These are phyloP conservation scores for Lonchura striata DNA, from an alignment of 2,113 vertebrate genomes.

Conservation along the genomic window DNA sequence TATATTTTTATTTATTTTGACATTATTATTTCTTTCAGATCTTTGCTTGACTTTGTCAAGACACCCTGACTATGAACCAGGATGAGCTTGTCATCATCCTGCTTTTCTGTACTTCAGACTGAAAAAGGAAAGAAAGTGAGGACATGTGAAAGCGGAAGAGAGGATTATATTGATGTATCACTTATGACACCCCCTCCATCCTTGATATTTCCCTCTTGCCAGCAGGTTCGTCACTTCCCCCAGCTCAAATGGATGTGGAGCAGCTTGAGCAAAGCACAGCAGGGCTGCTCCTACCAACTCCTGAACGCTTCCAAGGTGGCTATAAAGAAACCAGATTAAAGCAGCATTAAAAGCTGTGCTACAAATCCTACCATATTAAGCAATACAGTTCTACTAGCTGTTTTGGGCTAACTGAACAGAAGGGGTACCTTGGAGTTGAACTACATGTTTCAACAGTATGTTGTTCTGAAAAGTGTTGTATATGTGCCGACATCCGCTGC, in stretches of 20 bases:
- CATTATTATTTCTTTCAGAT: background rate
- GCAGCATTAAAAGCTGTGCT: conserved; percentile 2
- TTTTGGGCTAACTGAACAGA: conserved; percentile 15
- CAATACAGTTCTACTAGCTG: background rate
- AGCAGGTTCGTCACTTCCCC: background rate
- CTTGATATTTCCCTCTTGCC: background rate
- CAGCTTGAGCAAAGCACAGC: background rate
- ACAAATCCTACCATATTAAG: conserved; percentile 9
- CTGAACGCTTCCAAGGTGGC: background rate
- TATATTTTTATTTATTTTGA: background rate
- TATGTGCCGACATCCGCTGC: conserved; percentile 65
- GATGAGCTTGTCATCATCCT: background rate
- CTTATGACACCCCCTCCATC: background rate
- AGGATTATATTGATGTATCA: background rate
- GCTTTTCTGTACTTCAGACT: background rate
- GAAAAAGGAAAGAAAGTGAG: background rate
- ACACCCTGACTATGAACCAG: background rate
- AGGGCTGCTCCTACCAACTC: background rate
- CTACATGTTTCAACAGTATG: conserved; percentile 57
- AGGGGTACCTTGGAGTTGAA: conserved; percentile 48
- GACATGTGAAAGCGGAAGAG: background rate
- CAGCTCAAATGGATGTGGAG: background rate
- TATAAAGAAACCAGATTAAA: conserved; percentile 12
- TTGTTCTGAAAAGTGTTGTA: conserved; percentile 63
- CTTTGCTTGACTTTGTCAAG: background rate